Base-by-base conservation (phyloP, 2,797 vertebrate species). In the Numenius phaeopus region DNA sequence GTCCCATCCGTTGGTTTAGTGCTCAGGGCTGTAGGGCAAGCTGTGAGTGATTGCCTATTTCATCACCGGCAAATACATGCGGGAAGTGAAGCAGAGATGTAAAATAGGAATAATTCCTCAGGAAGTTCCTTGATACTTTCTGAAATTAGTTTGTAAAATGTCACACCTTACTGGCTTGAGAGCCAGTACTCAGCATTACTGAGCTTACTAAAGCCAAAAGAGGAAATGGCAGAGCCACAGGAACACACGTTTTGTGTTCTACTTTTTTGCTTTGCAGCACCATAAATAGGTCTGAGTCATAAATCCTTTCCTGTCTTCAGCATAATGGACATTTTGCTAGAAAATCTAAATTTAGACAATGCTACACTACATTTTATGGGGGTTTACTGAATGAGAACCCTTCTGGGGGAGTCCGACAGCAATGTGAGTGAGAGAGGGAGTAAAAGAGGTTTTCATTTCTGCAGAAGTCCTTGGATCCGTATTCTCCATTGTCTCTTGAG, bases 11-110 rank as follows among this genome's bases (percentile, higher is more conserved):
- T 70, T 85, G 69, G 87, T 92, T 89, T 65, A 90, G 61, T 54
- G 57, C 57, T 78, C 70, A 55, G 70, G 90, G 79, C 83, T 80
- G 24, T 32, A 85, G 78, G 81, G 90, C 90, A 93, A 72, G 54
- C 49, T 72, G 24, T 75, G 84, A 90, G 55, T 70, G 90, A 82
- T 67, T 85, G 62, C 70, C 90, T 77, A 57, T 77, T 95, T 80
- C 52, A 42, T 90, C 67, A 34, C 30, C 64, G 65, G 86, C 83
- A 93, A 83, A 87, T 82, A 84, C 79, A 91, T 67, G 73, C 5
- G 1, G 78, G n/a, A 79, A 58, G 46, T 2, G 5, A 94, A 69
- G 37, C 62, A 82, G 77, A 88, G 32, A 80, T 19, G 55, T 92
- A 52, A 95, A 96, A 64, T 57, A 75, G 29, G 34, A 72, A 32